Evolutionary conservation across 2,797 vertebrate genomes (phyloP).

Genomic region (Sebastes miniatus): DNA sequence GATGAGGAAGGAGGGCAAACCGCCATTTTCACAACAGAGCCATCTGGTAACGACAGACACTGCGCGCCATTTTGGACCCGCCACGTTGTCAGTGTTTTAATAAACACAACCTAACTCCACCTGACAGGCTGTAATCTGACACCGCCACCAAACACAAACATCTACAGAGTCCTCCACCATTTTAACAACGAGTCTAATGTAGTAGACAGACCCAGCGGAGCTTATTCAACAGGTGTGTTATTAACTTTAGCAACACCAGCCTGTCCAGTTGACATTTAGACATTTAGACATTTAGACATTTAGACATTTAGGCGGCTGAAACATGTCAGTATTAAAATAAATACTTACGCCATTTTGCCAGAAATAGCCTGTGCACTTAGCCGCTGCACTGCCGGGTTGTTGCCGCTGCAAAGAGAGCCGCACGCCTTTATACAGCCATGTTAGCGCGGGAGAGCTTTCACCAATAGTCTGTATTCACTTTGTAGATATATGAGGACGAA

Average conservation of each 20-base stretch:
- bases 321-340: background rate
- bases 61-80: constrained; percentile 84
- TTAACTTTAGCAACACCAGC: background rate
- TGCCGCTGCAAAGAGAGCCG: constrained; percentile 79
- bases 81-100: constrained; percentile 78
- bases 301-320: background rate
- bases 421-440: constrained; percentile 81
- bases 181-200: rapidly evolving
- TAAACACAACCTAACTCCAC: constrained; percentile 7
- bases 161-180: background rate
- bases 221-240: background rate
- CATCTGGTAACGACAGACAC: background rate
- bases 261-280: background rate
- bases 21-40: constrained; percentile 81
- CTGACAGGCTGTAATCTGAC: constrained; percentile 10
- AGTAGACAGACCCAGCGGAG: rapidly evolving
- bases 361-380: constrained; percentile 79
- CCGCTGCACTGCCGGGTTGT: constrained; percentile 81
- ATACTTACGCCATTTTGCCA: constrained; percentile 88
- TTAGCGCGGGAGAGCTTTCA: constrained; percentile 20
- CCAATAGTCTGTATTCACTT: rapidly evolving
- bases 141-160: background rate
- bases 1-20: constrained; percentile 17
- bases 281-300: background rate
- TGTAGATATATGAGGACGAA: rapidly evolving